These are phyloP conservation scores for Numida meleagris DNA, from an alignment of 2,113 vertebrate genomes.

Conservation along the genomic window DNA sequence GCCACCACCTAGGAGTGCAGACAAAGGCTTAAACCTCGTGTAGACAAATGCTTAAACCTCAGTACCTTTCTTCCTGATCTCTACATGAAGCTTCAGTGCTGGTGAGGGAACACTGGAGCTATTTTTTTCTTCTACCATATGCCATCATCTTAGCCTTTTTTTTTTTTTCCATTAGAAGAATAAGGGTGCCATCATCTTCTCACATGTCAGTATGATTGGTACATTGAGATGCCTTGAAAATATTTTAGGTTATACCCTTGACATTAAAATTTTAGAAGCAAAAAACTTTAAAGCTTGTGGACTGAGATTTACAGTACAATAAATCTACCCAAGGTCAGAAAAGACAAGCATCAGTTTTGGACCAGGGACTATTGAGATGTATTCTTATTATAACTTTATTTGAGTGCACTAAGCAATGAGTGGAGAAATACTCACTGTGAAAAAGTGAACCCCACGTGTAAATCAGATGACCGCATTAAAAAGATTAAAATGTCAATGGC, in stretches of 20 bases:
- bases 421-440: constrained; percentile 33
- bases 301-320: constrained; percentile 62
- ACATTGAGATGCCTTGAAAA: constrained; percentile 26
- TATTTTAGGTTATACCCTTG: constrained; percentile 13
- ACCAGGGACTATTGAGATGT: constrained; percentile 61
- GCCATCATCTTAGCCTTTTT: not conserved
- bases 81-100: not conserved
- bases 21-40: not conserved
- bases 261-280: constrained; percentile 44
- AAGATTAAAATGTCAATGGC: constrained; percentile 83
- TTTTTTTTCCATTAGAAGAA: not conserved
- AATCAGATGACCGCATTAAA: constrained; percentile 81
- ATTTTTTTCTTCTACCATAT: not conserved
- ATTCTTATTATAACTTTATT: constrained; percentile 78
- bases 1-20: not conserved
- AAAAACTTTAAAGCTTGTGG: constrained; percentile 10
- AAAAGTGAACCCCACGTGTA: constrained; percentile 65
- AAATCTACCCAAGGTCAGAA: constrained; percentile 67
- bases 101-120: not conserved
- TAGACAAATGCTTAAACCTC: not conserved
- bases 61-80: not conserved
- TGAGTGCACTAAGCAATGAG: constrained; percentile 72
- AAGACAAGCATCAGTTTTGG: constrained; percentile 63
- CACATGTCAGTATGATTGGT: not conserved
- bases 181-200: not conserved